phyloP scores from a whole-genome alignment of 2,797 vertebrate species.

The Acipenser transmontanus region DNA sequence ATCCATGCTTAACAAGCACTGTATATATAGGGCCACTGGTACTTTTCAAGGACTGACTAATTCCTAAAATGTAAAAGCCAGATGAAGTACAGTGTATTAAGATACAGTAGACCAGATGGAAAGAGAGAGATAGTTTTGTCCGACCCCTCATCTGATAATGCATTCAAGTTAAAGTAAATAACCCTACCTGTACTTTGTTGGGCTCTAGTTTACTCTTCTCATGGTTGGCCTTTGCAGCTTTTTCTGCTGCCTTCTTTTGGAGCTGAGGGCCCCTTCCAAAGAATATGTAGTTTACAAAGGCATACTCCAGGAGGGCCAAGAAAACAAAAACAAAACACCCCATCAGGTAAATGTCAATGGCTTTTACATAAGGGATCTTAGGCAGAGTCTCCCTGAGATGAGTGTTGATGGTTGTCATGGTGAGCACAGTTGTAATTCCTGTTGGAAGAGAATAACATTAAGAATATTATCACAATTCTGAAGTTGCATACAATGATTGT shows the following conservation, averaged over 20 bases:
- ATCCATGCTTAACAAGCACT: no score
- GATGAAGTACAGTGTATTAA: neutral
- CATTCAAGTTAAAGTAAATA: neutral
- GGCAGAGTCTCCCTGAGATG: conserved; percentile 87
- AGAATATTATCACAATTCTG: no score
- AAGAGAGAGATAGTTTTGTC: no score
- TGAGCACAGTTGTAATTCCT: conserved; percentile 91
- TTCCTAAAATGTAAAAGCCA: neutral
- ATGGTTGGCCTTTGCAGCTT: conserved; percentile 62
- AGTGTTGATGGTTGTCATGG: conserved; percentile 91
- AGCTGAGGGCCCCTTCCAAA: conserved; percentile 84
- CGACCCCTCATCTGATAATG: neutral
- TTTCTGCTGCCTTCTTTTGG: conserved; percentile 79
- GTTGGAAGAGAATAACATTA: neutral
- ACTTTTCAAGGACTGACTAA: neutral
- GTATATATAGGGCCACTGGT: no score
- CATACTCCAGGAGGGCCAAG: conserved; percentile 83
- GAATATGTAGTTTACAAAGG: conserved; percentile 90
- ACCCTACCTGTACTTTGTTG: conserved; percentile 77
- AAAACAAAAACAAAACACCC: conserved; percentile 91
- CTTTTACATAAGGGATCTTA: conserved; percentile 90
- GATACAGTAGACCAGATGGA: neutral
- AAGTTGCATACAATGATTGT: no score
- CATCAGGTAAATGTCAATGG: conserved; percentile 88
- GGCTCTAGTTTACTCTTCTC: conserved; percentile 70